Conservation (phyloP, 1,140 invertebrate species). For the Heterodera schachtii region DNA sequence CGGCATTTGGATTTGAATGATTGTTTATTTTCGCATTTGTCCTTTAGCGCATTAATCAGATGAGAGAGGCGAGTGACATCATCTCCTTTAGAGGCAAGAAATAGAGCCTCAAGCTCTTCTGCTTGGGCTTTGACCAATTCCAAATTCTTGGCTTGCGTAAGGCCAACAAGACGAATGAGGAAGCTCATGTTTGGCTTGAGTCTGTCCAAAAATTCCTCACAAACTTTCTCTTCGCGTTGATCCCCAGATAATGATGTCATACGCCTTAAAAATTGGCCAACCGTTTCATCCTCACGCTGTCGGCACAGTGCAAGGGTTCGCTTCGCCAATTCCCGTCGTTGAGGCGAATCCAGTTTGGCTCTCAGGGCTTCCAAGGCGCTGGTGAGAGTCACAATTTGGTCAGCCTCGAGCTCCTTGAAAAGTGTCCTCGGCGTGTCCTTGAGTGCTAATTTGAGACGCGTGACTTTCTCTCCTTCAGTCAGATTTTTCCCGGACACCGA, state of each 20-base stretch:
- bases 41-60: no score
- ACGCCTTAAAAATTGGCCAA: no score
- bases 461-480: constrained; percentile 4
- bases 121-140: neutral
- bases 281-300: no score
- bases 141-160: neutral
- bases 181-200: constrained; percentile 1
- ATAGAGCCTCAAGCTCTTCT: no score
- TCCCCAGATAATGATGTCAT: neutral
- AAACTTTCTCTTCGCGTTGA: neutral
- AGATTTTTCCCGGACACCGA: neutral
- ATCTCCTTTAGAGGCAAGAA: neutral
- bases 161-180: neutral
- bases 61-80: neutral
- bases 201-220: constrained; percentile 14
- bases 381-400: no score
- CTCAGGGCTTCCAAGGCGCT: no score
- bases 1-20: no score
- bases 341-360: no score
- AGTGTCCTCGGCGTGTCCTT: neutral
- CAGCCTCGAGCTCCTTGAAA: neutral
- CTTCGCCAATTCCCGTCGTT: no score
- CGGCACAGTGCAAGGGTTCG: no score
- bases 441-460: neutral
- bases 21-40: no score